Evolutionary conservation across 2,888 invertebrate genomes (phyloP), one percentile per base, ranked within the genome.

Genomic region (Zonitis immaculata): DNA sequence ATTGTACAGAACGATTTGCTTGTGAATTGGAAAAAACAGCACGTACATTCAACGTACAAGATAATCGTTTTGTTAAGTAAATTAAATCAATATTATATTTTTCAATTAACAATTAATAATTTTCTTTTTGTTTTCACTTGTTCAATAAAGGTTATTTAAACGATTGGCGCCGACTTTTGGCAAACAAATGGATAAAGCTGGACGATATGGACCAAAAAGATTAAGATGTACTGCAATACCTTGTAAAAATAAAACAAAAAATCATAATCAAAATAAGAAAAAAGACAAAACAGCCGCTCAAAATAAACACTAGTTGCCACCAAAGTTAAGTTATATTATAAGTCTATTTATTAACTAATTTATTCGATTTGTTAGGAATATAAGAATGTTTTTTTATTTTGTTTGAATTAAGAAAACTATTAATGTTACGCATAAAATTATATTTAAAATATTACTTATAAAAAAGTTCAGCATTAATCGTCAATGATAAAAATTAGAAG

Each of bases 11-110:
- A 53, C 62, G 78, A 49, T 70, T 79, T 47, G 75, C 75, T 6
- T 79, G 79, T 58, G 78, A 78, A 61, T 62, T 77, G 35, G 78
- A 75, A 4, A 73, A 76, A 61, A 73, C 75, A 9, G 74, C 74
- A 3, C 66, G 72, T 54, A 69, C 70, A 6, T 70, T 74, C 47
- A 69, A 71, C 52, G 49, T 75, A 11, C 67, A 73, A 49, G 69
- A 76, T 45, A 76, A 74, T 54, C 54, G 76, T 59, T 74, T 76
- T 64, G 63, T 73, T 4, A 75, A 74, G 76, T 76, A 67, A 70
- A 71, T 68, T 51, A 46, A 51, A 39, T 18, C 25, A 14, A 44
- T 51, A n/a, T n/a, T n/a, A n/a, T n/a, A n/a, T n/a, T n/a, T n/a
- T n/a, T n/a, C n/a, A n/a, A n/a, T n/a, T n/a, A n/a, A n/a, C n/a